Conservation (phyloP, 2,888 invertebrate species). For the Ellobium chinense region DNA sequence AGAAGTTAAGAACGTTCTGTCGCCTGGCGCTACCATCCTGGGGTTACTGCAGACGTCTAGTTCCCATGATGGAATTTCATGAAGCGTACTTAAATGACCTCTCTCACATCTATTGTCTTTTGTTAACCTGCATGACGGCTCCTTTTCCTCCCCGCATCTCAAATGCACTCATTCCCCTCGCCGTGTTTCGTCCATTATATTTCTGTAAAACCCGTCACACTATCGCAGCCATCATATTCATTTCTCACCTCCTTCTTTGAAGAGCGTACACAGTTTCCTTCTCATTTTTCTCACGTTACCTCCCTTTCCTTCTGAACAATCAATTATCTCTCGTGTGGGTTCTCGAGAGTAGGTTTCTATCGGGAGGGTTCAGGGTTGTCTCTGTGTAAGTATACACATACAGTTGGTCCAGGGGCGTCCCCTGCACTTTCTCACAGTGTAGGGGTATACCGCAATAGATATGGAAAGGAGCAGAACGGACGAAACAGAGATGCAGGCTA, state of each 20-base stretch:
- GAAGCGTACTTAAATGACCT: too few relatives aligned
- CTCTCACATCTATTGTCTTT: too few relatives aligned
- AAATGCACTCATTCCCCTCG: conserved; percentile 18
- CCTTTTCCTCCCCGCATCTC: too few relatives aligned
- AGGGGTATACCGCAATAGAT: not conserved
- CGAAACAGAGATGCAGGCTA: not conserved
- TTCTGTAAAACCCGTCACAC: conserved; percentile 29
- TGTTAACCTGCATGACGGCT: too few relatives aligned
- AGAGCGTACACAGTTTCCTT: conserved; percentile 32
- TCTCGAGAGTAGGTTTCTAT: not conserved
- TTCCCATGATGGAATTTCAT: too few relatives aligned
- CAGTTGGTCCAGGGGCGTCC: not conserved
- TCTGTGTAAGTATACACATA: not conserved
- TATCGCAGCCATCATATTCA: conserved; percentile 30
- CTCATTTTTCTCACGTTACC: conserved; percentile 41
- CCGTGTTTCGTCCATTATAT: conserved; percentile 22
- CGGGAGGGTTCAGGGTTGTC: not conserved
- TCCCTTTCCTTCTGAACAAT: conserved; percentile 33
- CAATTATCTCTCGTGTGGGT: conserved; percentile 38
- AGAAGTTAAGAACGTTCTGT: too few relatives aligned
- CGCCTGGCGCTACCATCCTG: too few relatives aligned
- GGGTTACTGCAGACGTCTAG: too few relatives aligned
- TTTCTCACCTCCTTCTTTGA: conserved; percentile 39
- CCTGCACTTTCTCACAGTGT: not conserved
- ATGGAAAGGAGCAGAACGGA: too few relatives aligned